Base-by-base conservation (phyloP, 2,888 invertebrate genomes). In the Pollenia labialis region DNA sequence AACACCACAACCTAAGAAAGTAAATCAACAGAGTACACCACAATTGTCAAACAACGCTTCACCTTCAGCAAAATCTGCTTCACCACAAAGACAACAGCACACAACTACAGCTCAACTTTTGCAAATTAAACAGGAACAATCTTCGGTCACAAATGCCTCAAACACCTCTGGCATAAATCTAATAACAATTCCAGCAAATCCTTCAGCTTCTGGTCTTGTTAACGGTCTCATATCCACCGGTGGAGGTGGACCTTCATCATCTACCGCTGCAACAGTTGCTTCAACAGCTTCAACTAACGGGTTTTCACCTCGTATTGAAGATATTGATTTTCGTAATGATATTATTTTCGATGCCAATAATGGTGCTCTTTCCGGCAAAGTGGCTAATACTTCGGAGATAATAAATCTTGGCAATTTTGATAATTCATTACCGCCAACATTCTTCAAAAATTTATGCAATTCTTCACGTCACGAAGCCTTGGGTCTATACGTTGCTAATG, bases 361-460 rank as follows among this genome's bases (percentile, higher is more conserved):
- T 85, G 86, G 85, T 12, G 7, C 83, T 14, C 83, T 74, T 10
- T 6, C 85, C 4, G 83, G 86, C 1, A 87, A 87, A 69, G 84
- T 87, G 0, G 8, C 66, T 48, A 87, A 81, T 44, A 46, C 85
- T 48, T 84, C 88, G 6, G 90, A 92, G 58, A 91, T 92, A 32
- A 92, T 92, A 1, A 92, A 92, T 87, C 88, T 92, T 79, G 92
- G 92, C 4, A 92, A 92, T 85, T 92, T 91, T 80, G 92, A 92
- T 40, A 91, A 92, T 40, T 91, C 92, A 54, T 89, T 93, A 87
- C 92, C 93, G 64, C 93, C 92, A 18, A 92, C 93, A 76, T 93
- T 93, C 88, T 93, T 93, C 54, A 93, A 93, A 85, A 92, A 93
- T 90, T 90, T 93, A 40, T 93, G 93, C 89, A 92, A 92, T 85